Base-by-base conservation (phyloP, 2,797 vertebrate genomes). In the Scyliorhinus canicula region DNA sequence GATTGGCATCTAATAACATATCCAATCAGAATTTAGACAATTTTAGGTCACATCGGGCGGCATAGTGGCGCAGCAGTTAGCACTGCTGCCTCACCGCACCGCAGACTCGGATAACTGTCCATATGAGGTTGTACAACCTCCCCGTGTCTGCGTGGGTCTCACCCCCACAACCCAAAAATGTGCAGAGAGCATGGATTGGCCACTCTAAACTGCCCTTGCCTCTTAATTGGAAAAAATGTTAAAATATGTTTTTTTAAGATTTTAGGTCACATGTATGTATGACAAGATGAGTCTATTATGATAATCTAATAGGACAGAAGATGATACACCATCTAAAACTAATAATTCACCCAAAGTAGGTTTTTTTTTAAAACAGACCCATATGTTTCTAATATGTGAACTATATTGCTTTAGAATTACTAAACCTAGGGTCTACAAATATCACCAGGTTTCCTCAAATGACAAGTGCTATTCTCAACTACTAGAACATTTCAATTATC, bases 391-490 rank as follows among this genome's bases (percentile, higher is more conserved):
- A 21, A 2, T n/a, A 60, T 91, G 3, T 31, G 7, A 1, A 3
- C 8, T 26, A 65, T 65, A 26, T 35, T 55, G 47, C 31, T 93
- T 50, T 11, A 69, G 40, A 47, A 67, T 71, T 69, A 65, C 14
- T 93, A 35, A n/a, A 52, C 47, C 31, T 94, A 2, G 7, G 19
- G 2, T 71, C 31, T 44, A 93, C 28, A 71, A 52, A 40, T 52
- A 94, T 71, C 47, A 35, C 93, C 47, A 90, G 35, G 47, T 55
- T 94, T 52, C 31, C 67, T 74, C 93, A 94, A 74, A 94, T 21
- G 31, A 52, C 14, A 69, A 50, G 47, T 31, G 67, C 26, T 35
- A 93, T 52, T 55, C 67, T 94, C 65, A 94, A 35, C 16, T 74
- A 0, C 47, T 94, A 55, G 28, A 74, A 74, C 14, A 94, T 60